Evolutionary conservation across 92 coral and sea anemone species (phyloP), one percentile per base, ranked within the genome.

Genomic region (Phymanthus crucifer): DNA sequence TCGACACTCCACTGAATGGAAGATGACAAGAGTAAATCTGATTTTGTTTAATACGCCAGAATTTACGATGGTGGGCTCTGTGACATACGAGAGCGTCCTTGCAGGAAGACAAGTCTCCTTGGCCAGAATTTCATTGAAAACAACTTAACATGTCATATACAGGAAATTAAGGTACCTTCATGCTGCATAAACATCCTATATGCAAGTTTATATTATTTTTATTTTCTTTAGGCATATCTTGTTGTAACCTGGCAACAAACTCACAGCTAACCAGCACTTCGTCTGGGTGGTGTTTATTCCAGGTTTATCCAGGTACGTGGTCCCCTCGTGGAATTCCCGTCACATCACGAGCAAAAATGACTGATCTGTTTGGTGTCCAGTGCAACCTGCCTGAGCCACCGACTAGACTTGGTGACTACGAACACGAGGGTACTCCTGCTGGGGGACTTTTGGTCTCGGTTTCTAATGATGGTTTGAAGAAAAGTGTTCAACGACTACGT

Each of bases 61-160:
- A 76, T 76, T 35, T 76, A 56, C 23, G 54, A 76, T 76, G 80
- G 80, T 4, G 93, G 90, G 1, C 40, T 90, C 24, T 90, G 93
- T 72, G 90, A 90, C 50, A 85, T 78, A 33, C 79, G 93, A 37
- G 75, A 73, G 58, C 52, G 93, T 33, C 93, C 90, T 18, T 90
- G 93, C 77, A 73, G 78, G 38, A 80, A 81, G 32, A 84, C 82
- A n/a, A 73, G 78, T 32, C 70, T 90, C 19, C 86, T 78, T 65
- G 93, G 88, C 10, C 80, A 57, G 58, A 83, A 82, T 69, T 80
- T 86, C 14, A 38, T 90, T 75, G 84, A 83, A 18, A 80, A 74
- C 19, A 86, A 86, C 48, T 80, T 90, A 40, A 90, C 90, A 19
- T 90, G 93, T 37, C 93, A 90, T 82, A 52, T 87, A 26, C 75